A percentile compares a stretch with the other conserved stretches of the same genome.
Conservation (phyloP, 2,113 vertebrate species). For the Charina bottae region DNA sequence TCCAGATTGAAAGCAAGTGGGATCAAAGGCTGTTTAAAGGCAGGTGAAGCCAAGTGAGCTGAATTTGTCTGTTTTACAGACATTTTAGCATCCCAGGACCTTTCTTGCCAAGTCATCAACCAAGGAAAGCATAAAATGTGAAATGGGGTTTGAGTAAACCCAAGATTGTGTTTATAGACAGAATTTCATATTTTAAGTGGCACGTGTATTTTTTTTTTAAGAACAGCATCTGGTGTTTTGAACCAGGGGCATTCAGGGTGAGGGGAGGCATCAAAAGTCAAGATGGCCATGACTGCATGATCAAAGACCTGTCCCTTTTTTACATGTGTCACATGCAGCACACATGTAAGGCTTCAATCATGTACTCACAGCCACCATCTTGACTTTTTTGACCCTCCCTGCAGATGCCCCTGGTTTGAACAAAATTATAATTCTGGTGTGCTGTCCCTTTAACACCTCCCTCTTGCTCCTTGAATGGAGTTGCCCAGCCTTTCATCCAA, state of each 20-base stretch:
- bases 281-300: no score
- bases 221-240: neutral
- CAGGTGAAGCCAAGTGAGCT: neutral
- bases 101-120: neutral
- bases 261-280: no score
- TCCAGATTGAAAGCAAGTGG: neutral
- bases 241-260: neutral
- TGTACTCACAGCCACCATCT: no score
- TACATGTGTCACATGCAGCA: no score
- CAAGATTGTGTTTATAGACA: neutral
- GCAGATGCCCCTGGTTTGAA: no score
- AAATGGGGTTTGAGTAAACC: neutral
- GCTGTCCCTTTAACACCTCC: slow-evolving; percentile 61
- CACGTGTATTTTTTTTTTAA: neutral
- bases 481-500: slow-evolving; percentile 81
- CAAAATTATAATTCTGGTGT: no score
- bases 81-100: neutral
- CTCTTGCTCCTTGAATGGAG: slow-evolving; percentile 76
- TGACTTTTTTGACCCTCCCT: no score
- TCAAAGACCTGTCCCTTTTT: no score
- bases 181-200: neutral
- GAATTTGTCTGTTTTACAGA: neutral
- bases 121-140: neutral
- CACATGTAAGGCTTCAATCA: no score
- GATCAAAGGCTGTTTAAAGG: neutral